A percentile compares a stretch with the other conserved stretches of the same genome.
Evolutionary conservation across 1,140 invertebrate genomes (phyloP).

Genomic region (Pseudachorutes palmiensis): DNA sequence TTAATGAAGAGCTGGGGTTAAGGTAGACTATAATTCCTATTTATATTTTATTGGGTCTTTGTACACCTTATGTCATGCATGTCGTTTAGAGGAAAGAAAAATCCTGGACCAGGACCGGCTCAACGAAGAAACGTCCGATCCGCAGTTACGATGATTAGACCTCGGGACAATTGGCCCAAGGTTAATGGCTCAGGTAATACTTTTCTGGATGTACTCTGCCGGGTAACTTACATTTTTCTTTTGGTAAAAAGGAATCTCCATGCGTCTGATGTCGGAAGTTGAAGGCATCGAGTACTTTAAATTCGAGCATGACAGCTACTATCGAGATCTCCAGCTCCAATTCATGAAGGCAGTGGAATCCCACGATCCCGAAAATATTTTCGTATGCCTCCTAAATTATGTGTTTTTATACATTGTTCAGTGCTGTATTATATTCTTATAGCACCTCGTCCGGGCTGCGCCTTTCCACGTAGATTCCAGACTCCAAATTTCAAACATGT

Average conservation of each 20-base stretch:
- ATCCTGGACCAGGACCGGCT: too few relatives aligned
- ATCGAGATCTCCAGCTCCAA: constrained; percentile 62
- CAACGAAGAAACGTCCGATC: too few relatives aligned
- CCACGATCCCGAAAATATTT: constrained; percentile 69
- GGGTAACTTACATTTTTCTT: too few relatives aligned
- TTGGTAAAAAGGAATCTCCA: constrained; percentile 59
- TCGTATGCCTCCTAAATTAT: constrained; percentile 48
- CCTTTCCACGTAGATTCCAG: constrained; percentile 75
- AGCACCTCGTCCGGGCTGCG: constrained; percentile 46
- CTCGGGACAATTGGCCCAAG: neutral
- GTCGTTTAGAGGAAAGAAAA: too few relatives aligned
- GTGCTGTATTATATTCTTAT: constrained; percentile 13
- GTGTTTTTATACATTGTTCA: constrained; percentile 15
- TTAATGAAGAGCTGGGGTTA: constrained; percentile 58
- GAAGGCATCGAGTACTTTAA: constrained; percentile 69
- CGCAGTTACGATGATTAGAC: constrained; percentile 16
- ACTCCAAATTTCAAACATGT: constrained; percentile 76
- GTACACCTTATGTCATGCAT: constrained; percentile 13
- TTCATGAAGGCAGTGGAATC: constrained; percentile 72
- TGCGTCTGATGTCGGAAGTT: constrained; percentile 51
- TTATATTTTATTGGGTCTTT: constrained; percentile 15
- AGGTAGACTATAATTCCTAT: neutral
- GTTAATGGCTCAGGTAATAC: neutral
- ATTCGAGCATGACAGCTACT: constrained; percentile 68
- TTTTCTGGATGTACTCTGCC: too few relatives aligned